phyloP scores from a whole-genome alignment of 2,113 vertebrate species.

The Cavia aperea region DNA sequence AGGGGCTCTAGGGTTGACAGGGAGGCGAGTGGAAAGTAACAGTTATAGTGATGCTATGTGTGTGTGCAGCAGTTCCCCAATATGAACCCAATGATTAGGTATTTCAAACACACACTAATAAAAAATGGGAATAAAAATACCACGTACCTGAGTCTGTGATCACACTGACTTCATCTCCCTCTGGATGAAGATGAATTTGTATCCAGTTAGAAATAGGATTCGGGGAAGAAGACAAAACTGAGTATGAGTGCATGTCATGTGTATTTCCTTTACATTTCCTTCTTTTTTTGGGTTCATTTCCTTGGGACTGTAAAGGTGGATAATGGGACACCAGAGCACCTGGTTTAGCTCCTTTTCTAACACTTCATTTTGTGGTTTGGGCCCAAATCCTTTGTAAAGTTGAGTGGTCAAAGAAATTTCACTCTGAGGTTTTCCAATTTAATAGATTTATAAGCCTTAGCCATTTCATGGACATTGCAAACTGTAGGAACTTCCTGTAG shows the following conservation, averaged over 20 bases:
- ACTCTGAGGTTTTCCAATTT: background rate
- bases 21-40: background rate
- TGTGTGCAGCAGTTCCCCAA: background rate
- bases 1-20: no score
- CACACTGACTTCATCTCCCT: background rate
- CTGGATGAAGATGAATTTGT: background rate
- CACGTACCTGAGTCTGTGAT: background rate
- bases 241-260: background rate
- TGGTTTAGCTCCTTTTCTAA: background rate
- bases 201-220: background rate
- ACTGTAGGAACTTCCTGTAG: fast-evolving
- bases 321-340: background rate
- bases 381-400: background rate
- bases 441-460: background rate
- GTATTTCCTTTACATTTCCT: background rate
- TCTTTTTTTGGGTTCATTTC: background rate
- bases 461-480: background rate
- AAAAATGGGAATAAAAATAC: background rate
- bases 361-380: background rate
- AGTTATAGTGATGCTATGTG: background rate
- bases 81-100: background rate
- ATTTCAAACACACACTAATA: background rate
- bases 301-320: background rate
- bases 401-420: background rate
- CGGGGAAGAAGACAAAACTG: background rate